Base-by-base conservation (phyloP, 2,888 invertebrate species). In the Drosophila falleni region DNA sequence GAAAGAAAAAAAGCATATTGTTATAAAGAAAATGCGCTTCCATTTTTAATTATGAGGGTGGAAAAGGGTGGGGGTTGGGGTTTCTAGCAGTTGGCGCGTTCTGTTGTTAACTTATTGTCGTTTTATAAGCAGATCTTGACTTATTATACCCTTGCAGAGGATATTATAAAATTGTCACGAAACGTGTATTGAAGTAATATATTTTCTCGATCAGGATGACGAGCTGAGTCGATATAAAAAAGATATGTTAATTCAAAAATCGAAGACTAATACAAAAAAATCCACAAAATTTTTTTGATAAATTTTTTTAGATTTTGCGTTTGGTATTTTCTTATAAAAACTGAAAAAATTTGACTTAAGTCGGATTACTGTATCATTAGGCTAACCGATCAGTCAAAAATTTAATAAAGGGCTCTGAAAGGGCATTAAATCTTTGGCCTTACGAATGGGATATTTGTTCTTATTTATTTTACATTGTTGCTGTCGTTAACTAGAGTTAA, bases 91-190 rank as follows among this genome's bases (percentile, higher is more conserved):
- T 35, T 58, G 56, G 47, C 78, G 65, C 68, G 58, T 35, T 70
- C 37, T 55, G 44, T 58, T 71, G 39, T 51, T 66, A 68, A 67
- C 67, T 65, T 80, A 37, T 16, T 66, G 31, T 42, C 29, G 11
- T 19, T 50, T 47, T 53, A 23, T 29, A 41, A 10, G 37, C 13
- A 63, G 71, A 80, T 87, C 84, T 87, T 89, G 87, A 72, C 70
- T 68, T 70, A 5, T 15, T n/a, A 4, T 46, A 44, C 41, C 1
- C 41, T 16, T 4, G 5, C 39, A 39, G 9, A 15, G 9, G 9
- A 13, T 39, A 16, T 15, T 35, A 35, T 5, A 2, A 35, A 5
- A 13, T 13, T 35, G 35, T 35, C 13, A n/a, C 13, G 35, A 35
- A 39, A 9, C 13, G 13, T 35, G 13, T 35, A 26, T 26, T 26